phyloP scores from a whole-genome alignment of 2,113 vertebrate genomes.

The Nannospalax galili region DNA sequence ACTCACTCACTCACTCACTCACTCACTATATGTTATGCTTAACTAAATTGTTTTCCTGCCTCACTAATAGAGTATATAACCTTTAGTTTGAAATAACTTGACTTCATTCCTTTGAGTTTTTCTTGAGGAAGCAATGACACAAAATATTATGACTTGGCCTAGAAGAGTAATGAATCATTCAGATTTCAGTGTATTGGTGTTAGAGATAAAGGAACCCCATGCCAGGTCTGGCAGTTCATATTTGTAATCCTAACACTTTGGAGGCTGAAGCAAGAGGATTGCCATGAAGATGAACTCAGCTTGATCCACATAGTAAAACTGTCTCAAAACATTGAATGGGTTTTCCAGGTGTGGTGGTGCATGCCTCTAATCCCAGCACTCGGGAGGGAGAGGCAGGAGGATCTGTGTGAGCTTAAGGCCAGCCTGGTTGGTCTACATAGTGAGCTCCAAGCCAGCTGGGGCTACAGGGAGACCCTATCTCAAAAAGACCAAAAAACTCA shows the following conservation, averaged over 20 bases:
- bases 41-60: neutral
- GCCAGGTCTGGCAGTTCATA: neutral
- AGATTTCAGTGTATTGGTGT: neutral
- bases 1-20: too few relatives aligned
- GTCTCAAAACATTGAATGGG: neutral
- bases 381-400: too few relatives aligned
- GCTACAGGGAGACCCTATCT: too few relatives aligned
- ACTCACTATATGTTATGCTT: too few relatives aligned
- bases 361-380: too few relatives aligned
- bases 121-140: neutral
- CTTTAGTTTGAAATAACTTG: neutral
- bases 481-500: too few relatives aligned
- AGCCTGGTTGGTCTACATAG: too few relatives aligned
- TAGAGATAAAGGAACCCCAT: neutral
- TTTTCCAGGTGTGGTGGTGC: too few relatives aligned
- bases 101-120: slow-evolving; percentile 7
- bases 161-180: slow-evolving; percentile 6
- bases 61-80: neutral
- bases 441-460: too few relatives aligned
- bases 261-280: neutral
- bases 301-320: neutral
- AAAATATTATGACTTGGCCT: neutral
- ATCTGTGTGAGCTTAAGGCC: too few relatives aligned
- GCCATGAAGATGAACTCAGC: neutral
- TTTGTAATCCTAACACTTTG: neutral